Base-by-base conservation (phyloP, 2,888 invertebrate genomes). In the Lutraria lutraria region DNA sequence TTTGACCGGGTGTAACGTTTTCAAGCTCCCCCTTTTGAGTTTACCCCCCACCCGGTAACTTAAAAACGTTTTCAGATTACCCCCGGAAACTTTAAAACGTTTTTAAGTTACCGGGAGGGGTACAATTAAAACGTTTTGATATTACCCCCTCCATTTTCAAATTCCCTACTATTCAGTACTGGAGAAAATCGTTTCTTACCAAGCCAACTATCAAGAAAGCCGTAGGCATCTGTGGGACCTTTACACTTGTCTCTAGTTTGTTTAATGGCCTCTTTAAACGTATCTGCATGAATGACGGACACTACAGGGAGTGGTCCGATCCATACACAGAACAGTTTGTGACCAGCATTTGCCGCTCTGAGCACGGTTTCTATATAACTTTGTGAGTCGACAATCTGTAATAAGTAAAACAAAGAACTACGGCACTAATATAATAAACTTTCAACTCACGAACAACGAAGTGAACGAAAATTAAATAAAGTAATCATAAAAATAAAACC, bases 271-370 rank as follows among this genome's bases (percentile, higher is more conserved):
- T 89, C 84, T 53, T 81, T 86, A 31, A 68, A 79, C 6, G 89
- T 89, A 16, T 86, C 86, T n/a, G 89, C 86, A 85, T 89, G 89
- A 15, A 81, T 81, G 16, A 87, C 56, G 12, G 83, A 86, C 8
- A 87, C 68, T 19, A 56, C 21, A 25, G 87, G 87, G 81, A 89
- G 81, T 25, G 86, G 89, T n/a, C 87, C 89, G 25, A 87, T 54
- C 86, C 86, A 89, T 0, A 89, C 6, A n/a, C 76, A 43, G 3
- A 85, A 13, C 0, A 85, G 10, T 29, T 43, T 76, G 31, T 72
- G 72, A 25, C 72, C 72, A 12, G 25, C 72, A 72, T 72, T 72
- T 0, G 72, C 72, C 0, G n/a, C 25, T 72, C 29, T 10, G 0
- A 72, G 25, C 72, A 72, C 72, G 15, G 31, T 72, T 0, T 72